Percentiles rank a stretch among this genome's conserved stretches.
These are phyloP conservation scores for Cantharis lateralis DNA, from an alignment of 2,888 invertebrate genomes.

Conservation along the genomic window DNA sequence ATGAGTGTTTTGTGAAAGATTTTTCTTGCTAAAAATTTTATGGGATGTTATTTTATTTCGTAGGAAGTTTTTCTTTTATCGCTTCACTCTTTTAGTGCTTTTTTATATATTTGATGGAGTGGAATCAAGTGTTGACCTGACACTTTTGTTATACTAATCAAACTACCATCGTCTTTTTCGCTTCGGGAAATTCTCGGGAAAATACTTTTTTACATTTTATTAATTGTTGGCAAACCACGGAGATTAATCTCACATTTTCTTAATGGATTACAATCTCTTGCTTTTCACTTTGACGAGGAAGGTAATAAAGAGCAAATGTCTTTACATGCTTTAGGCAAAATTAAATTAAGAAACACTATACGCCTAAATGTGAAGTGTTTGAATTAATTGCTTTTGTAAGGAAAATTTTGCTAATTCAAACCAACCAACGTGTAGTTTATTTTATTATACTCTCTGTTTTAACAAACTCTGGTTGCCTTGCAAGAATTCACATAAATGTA, in stretches of 20 bases:
- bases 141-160: slow-evolving; percentile 4
- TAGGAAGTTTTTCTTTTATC: slow-evolving; percentile 14
- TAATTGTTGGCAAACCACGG: not conserved
- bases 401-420: not conserved
- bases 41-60: slow-evolving; percentile 19
- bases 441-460: not conserved
- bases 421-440: not conserved
- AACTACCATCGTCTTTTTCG: not conserved
- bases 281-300: not conserved
- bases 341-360: not conserved
- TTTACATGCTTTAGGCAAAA: not conserved
- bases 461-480: not conserved
- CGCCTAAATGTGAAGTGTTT: not conserved
- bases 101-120: slow-evolving; percentile 7
- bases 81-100: slow-evolving; percentile 12
- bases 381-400: not conserved
- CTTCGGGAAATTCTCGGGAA: not conserved
- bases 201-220: not conserved
- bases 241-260: not conserved
- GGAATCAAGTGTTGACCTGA: slow-evolving; percentile 5
- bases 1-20: not conserved
- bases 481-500: not conserved
- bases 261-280: not conserved
- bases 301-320: not conserved
- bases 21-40: slow-evolving; percentile 5